These are phyloP conservation scores for Crotalus horridus DNA, from an alignment of 2,113 vertebrate genomes.

Conservation along the genomic window DNA sequence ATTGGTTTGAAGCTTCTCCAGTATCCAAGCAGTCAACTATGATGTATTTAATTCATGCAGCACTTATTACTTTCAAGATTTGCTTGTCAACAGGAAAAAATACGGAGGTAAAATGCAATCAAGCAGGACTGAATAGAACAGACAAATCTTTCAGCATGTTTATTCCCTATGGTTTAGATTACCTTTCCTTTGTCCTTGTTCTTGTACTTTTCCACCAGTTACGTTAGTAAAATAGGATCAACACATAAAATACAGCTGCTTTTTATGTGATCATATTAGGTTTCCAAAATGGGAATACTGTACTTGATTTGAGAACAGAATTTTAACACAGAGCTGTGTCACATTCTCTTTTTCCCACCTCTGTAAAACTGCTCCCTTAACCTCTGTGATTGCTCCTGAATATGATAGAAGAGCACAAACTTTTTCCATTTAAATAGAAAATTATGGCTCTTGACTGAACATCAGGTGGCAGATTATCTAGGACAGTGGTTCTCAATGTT, in stretches of 20 bases:
- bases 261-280: not conserved
- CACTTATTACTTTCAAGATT: slow-evolving; percentile 48
- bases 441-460: not conserved
- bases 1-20: slow-evolving; percentile 39
- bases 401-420: not conserved
- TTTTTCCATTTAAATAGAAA: not conserved
- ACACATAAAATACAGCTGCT: slow-evolving; percentile 32
- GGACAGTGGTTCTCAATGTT: too few species aligned
- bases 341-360: not conserved
- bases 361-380: not conserved
- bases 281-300: not conserved
- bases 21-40: slow-evolving; percentile 47
- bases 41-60: slow-evolving; percentile 57
- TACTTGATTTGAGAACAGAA: not conserved
- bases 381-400: not conserved
- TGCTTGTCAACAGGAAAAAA: slow-evolving; percentile 49
- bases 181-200: slow-evolving; percentile 36
- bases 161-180: slow-evolving; percentile 16
- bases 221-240: slow-evolving; percentile 15
- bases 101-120: slow-evolving; percentile 53
- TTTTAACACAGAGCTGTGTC: not conserved
- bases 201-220: slow-evolving; percentile 31
- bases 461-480: not conserved
- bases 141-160: slow-evolving; percentile 30
- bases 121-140: slow-evolving; percentile 40